Base-by-base conservation (phyloP, 1,140 invertebrate species). In the Drosophila sproati region DNA sequence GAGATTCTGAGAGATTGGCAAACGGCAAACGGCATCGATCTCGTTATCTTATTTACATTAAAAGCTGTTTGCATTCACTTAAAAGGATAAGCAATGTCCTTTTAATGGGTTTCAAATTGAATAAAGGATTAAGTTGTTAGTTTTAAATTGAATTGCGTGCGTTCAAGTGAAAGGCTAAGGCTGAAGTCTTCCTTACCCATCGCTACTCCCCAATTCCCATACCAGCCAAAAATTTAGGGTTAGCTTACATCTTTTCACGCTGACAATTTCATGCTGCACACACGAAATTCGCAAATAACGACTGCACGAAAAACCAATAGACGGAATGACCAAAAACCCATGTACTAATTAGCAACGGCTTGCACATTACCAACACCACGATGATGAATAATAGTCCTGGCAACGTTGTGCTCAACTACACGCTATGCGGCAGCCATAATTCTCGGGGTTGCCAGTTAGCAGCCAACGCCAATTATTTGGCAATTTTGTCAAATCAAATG, bases 81-180 rank as follows among this genome's bases (percentile, higher is more conserved):
- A 92, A 92, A 92, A 92, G 91, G 91, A 92, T 92, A 91, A 91
- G 91, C 91, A 91, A 91, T 92, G 91, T 92, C 91, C 91, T 92
- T 92, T 92, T 92, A 92, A 92, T 92, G 91, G 91, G 91, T 92
- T 92, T 92, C 91, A 92, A 92, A 92, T 92, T 92, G 90, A 92
- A 92, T 92, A 92, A 92, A 92, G 91, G 91, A 92, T 92, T 92
- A 92, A 91, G 89, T 92, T 92, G 91, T 92, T 92, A 91, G 87
- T 92, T 89, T 86, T 79, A 91, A 92, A 92, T 92, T 91, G 87
- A 92, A 87, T 91, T 91, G 87, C 78, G 77, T 78, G 75, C 73
- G 80, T 76, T 73, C 85, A 73, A 77, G 68, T 77, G 79, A 68
- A 86, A 89, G 76, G 78, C 66, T 70, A 48, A 54, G 32, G 34